Conservation (phyloP, 1,140 invertebrate genomes). For the Mactra quadrangularis region DNA sequence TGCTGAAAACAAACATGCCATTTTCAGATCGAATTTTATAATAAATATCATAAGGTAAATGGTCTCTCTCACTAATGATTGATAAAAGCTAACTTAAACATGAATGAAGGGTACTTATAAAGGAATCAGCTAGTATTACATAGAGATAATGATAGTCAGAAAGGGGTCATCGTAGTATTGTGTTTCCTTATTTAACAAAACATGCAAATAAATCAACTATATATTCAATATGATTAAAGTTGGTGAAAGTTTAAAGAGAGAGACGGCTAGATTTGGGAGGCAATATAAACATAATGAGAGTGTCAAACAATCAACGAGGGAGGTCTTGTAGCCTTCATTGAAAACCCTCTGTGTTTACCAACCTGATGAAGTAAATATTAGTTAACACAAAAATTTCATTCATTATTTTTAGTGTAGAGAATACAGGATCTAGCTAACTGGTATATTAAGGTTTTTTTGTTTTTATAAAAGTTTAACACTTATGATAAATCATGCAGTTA, state of each 20-base stretch:
- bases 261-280: conserved; percentile 7
- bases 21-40: conserved; percentile 11
- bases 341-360: background rate
- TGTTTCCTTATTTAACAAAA: conserved; percentile 1
- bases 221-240: conserved; percentile 14
- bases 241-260: conserved; percentile 3
- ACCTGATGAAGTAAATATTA: background rate
- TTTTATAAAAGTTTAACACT: too few species aligned
- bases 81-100: conserved; percentile 31
- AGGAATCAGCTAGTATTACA: conserved; percentile 8
- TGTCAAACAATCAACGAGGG: conserved; percentile 10
- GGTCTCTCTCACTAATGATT: conserved; percentile 28
- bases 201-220: conserved; percentile 29
- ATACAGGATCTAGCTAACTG: too few species aligned
- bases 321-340: background rate
- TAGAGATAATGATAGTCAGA: conserved; percentile 27
- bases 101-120: conserved; percentile 2
- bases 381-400: too few species aligned
- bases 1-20: conserved; percentile 10
- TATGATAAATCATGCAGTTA: too few species aligned
- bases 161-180: background rate
- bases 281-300: conserved; percentile 32
- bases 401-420: too few species aligned
- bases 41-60: conserved; percentile 2
- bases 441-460: too few species aligned